Conservation (phyloP, 2,113 vertebrate species). For the Pomatostomus ruficeps region DNA sequence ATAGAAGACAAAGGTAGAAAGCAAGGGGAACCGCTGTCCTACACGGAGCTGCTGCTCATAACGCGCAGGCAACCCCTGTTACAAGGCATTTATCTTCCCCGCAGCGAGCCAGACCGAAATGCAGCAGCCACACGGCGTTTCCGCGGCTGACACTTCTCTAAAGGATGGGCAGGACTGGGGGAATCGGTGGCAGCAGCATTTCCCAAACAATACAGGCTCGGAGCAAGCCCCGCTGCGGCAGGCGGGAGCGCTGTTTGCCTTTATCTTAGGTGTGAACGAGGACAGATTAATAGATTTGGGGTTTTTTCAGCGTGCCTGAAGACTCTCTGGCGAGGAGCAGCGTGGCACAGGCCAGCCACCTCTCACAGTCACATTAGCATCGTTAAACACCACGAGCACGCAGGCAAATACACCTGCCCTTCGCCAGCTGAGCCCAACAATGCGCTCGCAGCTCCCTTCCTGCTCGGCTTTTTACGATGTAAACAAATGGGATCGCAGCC, state of each 20-base stretch:
- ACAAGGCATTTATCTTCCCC: conserved; percentile 7
- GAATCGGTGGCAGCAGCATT: neutral
- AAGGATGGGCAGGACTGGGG: conserved; percentile 21
- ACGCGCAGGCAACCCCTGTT: neutral
- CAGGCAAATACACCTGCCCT: conserved; percentile 19
- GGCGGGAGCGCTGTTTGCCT: neutral
- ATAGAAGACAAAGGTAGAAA: conserved; percentile 20
- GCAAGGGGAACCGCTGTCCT: neutral
- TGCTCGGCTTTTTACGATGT: neutral
- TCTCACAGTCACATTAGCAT: neutral
- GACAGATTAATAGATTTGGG: conserved; percentile 11
- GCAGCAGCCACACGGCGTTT: conserved; percentile 9
- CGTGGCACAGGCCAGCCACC: neutral
- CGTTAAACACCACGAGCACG: neutral
- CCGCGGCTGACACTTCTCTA: neutral
- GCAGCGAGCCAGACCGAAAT: neutral
- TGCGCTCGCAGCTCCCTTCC: neutral
- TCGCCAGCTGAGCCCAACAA: neutral
- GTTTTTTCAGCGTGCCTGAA: neutral
- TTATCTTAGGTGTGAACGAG: neutral
- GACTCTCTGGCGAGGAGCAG: neutral
- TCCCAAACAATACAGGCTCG: conserved; percentile 2
- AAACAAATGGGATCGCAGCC: conserved; percentile 48
- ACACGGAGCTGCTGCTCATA: neutral
- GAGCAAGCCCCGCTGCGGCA: neutral